phyloP scores from a whole-genome alignment of 2,888 invertebrate genomes.

The Aethes cnicana region DNA sequence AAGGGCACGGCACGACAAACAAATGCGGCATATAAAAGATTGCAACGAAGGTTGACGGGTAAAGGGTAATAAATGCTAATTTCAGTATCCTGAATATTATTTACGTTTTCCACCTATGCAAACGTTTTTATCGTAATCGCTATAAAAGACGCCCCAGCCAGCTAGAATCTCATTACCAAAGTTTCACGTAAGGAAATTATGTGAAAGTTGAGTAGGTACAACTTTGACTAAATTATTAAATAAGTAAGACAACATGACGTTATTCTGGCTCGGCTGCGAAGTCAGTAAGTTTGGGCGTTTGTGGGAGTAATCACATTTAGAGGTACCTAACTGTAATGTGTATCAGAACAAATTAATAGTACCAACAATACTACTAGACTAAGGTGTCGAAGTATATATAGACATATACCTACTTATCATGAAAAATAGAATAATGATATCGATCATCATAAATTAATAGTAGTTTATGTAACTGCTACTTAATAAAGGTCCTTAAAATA shows the following conservation, averaged over 20 bases:
- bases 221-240: slow-evolving; percentile 17
- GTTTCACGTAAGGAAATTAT: slow-evolving; percentile 11
- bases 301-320: neutral
- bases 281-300: slow-evolving; percentile 15
- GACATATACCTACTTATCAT: too few relatives aligned
- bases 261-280: slow-evolving; percentile 15
- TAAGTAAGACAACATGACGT: slow-evolving; percentile 19
- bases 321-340: too few relatives aligned
- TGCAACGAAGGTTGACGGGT: slow-evolving; percentile 15
- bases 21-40: slow-evolving; percentile 4
- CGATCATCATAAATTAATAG: too few relatives aligned
- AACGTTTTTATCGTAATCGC: too few relatives aligned
- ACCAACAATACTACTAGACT: too few relatives aligned
- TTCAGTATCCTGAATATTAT: neutral
- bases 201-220: neutral
- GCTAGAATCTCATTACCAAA: slow-evolving; percentile 18
- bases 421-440: too few relatives aligned
- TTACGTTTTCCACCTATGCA: neutral
- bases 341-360: too few relatives aligned
- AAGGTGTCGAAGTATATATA: too few relatives aligned
- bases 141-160: neutral
- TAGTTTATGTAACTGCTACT: too few relatives aligned
- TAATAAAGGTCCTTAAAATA: too few relatives aligned
- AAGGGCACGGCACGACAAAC: neutral
- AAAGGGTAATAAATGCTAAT: slow-evolving; percentile 6